Evolutionary conservation across 2,113 vertebrate species (phyloP), one percentile per base, ranked within the genome.

Genomic region (Melanocharis versteri): DNA sequence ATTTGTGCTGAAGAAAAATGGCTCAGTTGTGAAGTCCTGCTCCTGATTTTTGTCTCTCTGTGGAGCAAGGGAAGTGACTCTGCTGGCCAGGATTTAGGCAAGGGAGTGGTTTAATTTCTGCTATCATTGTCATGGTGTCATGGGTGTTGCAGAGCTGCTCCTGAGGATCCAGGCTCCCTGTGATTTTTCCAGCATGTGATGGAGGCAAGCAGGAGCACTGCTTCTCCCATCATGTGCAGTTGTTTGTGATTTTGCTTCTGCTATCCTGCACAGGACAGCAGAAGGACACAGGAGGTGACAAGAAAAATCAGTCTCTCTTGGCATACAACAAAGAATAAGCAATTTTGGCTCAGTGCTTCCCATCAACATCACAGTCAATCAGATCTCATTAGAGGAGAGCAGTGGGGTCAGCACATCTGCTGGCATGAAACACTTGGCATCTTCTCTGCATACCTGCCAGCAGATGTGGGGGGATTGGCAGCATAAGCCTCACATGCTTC

Each of bases 101-200:
- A 17, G 51, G n/a, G 31, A 50, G 48, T 7, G 1, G 3, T 53
- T 79, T 85, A 33, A 47, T 76, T 56, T 81, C 68, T 71, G 22
- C 26, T 72, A 1, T 53, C 13, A 4, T 53, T 1, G 1, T n/a
- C 1, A 1, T 30, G 35, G 33, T 21, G 10, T 70, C 5, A 2
- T 0, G 0, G 33, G 19, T 58, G 30, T 72, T 65, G 50, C 56
- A 68, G 47, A 83, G 66, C 65, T 79, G 53, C 51, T 92, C 14
- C 31, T 0, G 0, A 82, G 39, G 20, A 33, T 68, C 23, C 28
- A 19, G 39, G 26, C n/a, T 83, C 54, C 30, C 2, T 2, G 2
- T 78, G 45, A 35, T 76, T 61, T 78, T 79, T 83, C 40, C n/a
- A 51, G n/a, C 0, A 0, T 1, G 2, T 69, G 66, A 71, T 50